Percentiles rank a stretch among this genome's conserved stretches.
phyloP scores from a whole-genome alignment of 2,888 invertebrate species.

The Pristionchus maxplancki region DNA sequence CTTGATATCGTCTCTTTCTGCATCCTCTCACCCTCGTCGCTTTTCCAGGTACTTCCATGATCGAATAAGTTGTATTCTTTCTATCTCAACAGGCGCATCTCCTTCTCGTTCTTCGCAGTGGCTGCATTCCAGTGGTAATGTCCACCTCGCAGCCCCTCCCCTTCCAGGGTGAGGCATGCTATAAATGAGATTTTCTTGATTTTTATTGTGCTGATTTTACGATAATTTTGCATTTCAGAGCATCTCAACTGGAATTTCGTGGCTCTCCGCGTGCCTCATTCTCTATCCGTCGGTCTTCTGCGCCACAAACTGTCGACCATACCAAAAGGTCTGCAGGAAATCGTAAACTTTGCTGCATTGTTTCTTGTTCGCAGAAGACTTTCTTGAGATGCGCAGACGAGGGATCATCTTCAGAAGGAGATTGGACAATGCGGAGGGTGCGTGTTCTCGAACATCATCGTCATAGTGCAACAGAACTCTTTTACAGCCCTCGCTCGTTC shows the following conservation, averaged over 20 bases:
- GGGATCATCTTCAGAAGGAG: not conserved
- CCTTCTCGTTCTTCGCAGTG: not conserved
- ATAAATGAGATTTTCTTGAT: not conserved
- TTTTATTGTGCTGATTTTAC: not conserved
- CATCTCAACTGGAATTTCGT: constrained; percentile 23
- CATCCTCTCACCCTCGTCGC: not conserved
- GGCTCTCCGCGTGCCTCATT: not conserved
- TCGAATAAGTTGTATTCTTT: no score
- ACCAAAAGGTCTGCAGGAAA: not conserved
- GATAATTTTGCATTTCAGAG: not conserved
- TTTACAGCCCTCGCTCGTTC: constrained; percentile 10
- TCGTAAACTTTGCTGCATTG: not conserved
- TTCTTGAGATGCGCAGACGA: constrained; percentile 6
- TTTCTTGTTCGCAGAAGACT: not conserved
- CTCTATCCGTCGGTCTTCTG: not conserved
- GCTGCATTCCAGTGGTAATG: not conserved
- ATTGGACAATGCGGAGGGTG: constrained; percentile 1
- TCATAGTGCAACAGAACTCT: not conserved
- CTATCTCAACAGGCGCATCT: not conserved
- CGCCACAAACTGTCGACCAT: not conserved
- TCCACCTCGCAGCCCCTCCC: not conserved
- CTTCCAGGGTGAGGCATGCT: not conserved
- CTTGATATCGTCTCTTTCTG: not conserved
- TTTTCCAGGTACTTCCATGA: not conserved
- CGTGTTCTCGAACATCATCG: not conserved